phyloP scores from a whole-genome alignment of 2,888 invertebrate species.

The Ochropleura leucogaster region DNA sequence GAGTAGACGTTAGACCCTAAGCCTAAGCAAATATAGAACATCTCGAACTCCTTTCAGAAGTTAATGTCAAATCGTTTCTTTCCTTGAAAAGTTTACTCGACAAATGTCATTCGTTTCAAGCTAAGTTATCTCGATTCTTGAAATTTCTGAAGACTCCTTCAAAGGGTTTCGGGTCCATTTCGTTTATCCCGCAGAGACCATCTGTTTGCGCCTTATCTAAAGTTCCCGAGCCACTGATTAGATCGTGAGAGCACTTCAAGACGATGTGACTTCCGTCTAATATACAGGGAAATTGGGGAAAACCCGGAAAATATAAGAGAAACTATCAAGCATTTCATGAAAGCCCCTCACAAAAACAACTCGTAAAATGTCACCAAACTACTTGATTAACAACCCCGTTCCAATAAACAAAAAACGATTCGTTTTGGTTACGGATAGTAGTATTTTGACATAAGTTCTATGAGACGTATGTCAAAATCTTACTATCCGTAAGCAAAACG shows the following conservation, averaged over 20 bases:
- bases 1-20: constrained; percentile 26
- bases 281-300: constrained; percentile 25
- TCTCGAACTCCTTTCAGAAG: constrained; percentile 49
- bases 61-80: constrained; percentile 67
- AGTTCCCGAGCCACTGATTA: constrained; percentile 47
- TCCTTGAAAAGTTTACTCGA: constrained; percentile 60
- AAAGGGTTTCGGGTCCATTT: constrained; percentile 73
- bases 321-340: constrained; percentile 4
- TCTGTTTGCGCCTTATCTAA: constrained; percentile 70
- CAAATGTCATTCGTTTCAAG: constrained; percentile 74
- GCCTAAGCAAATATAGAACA: constrained; percentile 52
- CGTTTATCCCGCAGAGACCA: constrained; percentile 70
- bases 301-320: constrained; percentile 12
- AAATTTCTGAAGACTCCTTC: constrained; percentile 66
- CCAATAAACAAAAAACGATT: no score
- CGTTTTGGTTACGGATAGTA: no score
- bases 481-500: no score
- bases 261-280: constrained; percentile 6
- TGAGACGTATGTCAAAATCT: no score
- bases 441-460: no score
- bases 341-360: constrained; percentile 11
- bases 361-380: constrained; percentile 15
- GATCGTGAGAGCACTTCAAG: constrained; percentile 26
- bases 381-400: constrained; percentile 28
- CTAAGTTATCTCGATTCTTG: constrained; percentile 74